phyloP scores from a whole-genome alignment of 2,797 vertebrate genomes.

The Enteromius fasciolatus region DNA sequence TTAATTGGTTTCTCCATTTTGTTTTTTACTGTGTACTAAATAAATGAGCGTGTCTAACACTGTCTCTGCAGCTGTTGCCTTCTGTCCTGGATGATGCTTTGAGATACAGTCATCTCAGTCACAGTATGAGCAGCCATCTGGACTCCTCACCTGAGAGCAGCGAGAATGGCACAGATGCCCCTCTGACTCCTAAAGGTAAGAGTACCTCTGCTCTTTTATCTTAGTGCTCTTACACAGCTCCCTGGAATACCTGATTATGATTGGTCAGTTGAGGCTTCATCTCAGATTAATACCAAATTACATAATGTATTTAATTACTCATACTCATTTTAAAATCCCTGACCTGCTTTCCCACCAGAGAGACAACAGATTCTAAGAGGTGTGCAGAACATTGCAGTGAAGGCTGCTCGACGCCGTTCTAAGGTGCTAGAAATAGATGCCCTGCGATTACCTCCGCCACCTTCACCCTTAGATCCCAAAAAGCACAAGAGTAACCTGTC shows the following conservation, averaged over 20 bases:
- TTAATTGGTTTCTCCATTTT: neutral
- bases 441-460: slow-evolving; percentile 72
- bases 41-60: slow-evolving; percentile 5
- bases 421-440: slow-evolving; percentile 78
- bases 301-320: neutral
- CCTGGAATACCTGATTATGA: neutral
- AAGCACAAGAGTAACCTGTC: slow-evolving; percentile 83
- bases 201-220: neutral
- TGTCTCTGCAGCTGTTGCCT: slow-evolving; percentile 72
- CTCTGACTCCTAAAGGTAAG: slow-evolving; percentile 78
- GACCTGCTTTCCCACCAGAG: slow-evolving; percentile 68
- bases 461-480: slow-evolving; percentile 76
- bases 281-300: neutral
- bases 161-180: slow-evolving; percentile 77
- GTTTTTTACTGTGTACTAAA: neutral
- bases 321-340: neutral
- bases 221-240: neutral
- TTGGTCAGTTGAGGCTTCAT: neutral
- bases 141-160: slow-evolving; percentile 85
- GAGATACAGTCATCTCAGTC: slow-evolving; percentile 78
- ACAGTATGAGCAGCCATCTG: slow-evolving; percentile 81
- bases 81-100: slow-evolving; percentile 71
- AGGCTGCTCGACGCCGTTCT: slow-evolving; percentile 79
- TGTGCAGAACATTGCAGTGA: slow-evolving; percentile 82
- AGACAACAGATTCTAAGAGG: slow-evolving; percentile 79